These are phyloP conservation scores for Choristoneura rosaceana DNA, from an alignment of 2,888 invertebrate species.

Conservation along the genomic window DNA sequence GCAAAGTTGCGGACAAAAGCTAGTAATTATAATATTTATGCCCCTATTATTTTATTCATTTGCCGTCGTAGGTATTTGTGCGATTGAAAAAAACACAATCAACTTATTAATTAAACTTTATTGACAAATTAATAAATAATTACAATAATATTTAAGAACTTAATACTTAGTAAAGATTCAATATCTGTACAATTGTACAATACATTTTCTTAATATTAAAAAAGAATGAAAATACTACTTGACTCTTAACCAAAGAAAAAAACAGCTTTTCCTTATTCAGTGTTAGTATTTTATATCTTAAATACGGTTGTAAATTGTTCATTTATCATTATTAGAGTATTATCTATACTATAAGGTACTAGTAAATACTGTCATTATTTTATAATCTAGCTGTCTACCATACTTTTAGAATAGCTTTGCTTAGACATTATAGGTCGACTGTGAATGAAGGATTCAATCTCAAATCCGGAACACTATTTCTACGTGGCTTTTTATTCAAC, in stretches of 20 bases:
- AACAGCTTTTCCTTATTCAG: not conserved
- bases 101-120: constrained; percentile 40
- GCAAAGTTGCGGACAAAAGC: too few species aligned
- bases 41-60: too few species aligned
- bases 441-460: constrained; percentile 74
- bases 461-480: constrained; percentile 81
- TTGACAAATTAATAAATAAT: constrained; percentile 68
- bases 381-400: constrained; percentile 28
- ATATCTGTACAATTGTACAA: constrained; percentile 81
- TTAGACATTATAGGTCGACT: constrained; percentile 61
- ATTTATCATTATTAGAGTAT: constrained; percentile 55
- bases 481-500: constrained; percentile 64
- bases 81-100: not conserved
- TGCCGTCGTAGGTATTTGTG: too few species aligned
- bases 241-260: not conserved
- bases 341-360: constrained; percentile 61
- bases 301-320: constrained; percentile 38
- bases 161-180: constrained; percentile 70
- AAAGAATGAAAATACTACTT: constrained; percentile 39
- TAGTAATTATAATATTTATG: too few species aligned
- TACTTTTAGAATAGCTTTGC: not conserved
- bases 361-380: constrained; percentile 62
- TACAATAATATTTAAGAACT: constrained; percentile 63
- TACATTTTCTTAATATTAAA: constrained; percentile 48
- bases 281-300: constrained; percentile 3